Evolutionary conservation across 1,140 invertebrate genomes (phyloP), one percentile per base, ranked within the genome.

Genomic region (Yoshiicerus persimilis): DNA sequence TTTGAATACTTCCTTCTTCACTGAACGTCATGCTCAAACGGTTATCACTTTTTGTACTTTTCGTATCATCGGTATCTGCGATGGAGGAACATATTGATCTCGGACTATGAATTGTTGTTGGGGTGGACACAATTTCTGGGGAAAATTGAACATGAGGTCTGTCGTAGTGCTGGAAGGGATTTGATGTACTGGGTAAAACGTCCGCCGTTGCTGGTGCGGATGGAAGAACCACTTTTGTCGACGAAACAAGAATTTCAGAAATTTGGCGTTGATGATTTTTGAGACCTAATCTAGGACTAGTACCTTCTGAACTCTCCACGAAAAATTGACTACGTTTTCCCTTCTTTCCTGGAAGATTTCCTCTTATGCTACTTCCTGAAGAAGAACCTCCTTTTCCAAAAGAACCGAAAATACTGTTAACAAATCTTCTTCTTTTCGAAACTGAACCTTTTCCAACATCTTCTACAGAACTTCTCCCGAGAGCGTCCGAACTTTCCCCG

Each of bases 361-460:
- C 62, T 16, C 66, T 38, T 5, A 77, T 84, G 32, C 38, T 70
- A 27, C 25, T 38, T 20, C 75, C 75, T 80, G 70, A 70, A 34
- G 86, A 39, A n/a, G 87, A 66, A n/a, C 86, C 86, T 4, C 88
- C 88, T 88, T 92, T 92, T 6, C 92, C 92, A 88, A 92, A 91
- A 11, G 91, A 91, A 30, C 88, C 87, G 25, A 92, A 92, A 56
- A 91, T 36, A 16, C 88, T 89, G 77, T 70, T 88, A 30, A 91
- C 86, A 38, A 80, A 56, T 86, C 62, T 86, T 23, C 84, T 88
- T 36, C 87, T 30, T 64, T 87, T 90, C 62, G 86, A 85, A 11
- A 86, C 80, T 0, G 86, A 77, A 36, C 85, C 86, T 66, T 88
- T 41, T 38, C 62, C 39, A 27, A 90, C 86, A 39, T 86, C 87